Conservation (phyloP, 2,888 invertebrate genomes). For the Drosophila suboccidentalis region DNA sequence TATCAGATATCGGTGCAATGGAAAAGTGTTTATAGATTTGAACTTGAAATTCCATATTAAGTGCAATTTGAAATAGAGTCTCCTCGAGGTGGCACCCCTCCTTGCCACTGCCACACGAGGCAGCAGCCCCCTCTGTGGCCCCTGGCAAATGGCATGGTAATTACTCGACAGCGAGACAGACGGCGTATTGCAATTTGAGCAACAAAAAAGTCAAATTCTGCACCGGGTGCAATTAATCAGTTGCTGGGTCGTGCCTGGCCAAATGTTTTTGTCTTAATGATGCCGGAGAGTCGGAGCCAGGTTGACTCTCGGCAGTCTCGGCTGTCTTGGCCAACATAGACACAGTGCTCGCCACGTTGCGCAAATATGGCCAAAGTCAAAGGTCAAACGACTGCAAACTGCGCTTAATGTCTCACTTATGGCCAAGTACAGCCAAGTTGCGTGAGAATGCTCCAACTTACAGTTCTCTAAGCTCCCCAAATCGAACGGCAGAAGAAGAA, state of each 20-base stretch:
- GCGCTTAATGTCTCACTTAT: slow-evolving; percentile 80
- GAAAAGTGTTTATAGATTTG: slow-evolving; percentile 50
- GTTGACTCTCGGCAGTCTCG: slow-evolving; percentile 33
- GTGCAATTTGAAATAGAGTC: slow-evolving; percentile 75
- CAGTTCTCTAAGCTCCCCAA: slow-evolving; percentile 7
- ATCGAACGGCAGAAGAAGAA: not conserved
- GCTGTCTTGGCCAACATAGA: slow-evolving; percentile 13
- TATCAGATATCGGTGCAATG: slow-evolving; percentile 35
- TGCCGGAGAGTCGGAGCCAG: slow-evolving; percentile 61
- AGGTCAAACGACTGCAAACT: slow-evolving; percentile 71
- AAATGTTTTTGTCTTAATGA: slow-evolving; percentile 78
- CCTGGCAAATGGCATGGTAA: slow-evolving; percentile 72
- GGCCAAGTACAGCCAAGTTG: slow-evolving; percentile 57
- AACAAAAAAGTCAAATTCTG: slow-evolving; percentile 80
- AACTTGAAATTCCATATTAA: slow-evolving; percentile 80
- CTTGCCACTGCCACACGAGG: not conserved
- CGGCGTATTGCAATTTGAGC: slow-evolving; percentile 70
- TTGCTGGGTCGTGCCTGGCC: slow-evolving; percentile 77
- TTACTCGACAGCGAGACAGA: slow-evolving; percentile 63
- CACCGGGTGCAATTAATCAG: slow-evolving; percentile 76
- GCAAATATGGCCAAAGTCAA: slow-evolving; percentile 75
- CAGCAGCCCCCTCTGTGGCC: not conserved
- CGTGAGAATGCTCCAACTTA: slow-evolving; percentile 52
- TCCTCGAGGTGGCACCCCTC: slow-evolving; percentile 22
- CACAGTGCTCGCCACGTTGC: slow-evolving; percentile 47